A percentile compares a stretch with the other conserved stretches of the same genome.
Conservation (phyloP, 2,797 vertebrate genomes). For the Centroberyx gerrardi region DNA sequence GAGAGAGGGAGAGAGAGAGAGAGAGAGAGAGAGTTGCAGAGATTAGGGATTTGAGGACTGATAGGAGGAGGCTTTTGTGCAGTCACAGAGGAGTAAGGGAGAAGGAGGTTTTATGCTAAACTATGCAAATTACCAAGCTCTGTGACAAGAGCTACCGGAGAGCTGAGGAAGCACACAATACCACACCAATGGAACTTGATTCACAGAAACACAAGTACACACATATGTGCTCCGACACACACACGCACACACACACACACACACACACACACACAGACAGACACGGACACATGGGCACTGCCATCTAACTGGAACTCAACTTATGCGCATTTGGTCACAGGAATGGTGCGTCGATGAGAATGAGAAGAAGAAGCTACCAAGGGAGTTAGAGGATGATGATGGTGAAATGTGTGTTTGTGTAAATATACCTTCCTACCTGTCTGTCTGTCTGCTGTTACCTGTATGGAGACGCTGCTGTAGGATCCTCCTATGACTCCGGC, state of each 20-base stretch:
- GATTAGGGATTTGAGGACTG: constrained; percentile 85
- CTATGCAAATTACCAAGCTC: constrained; percentile 84
- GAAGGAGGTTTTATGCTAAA: constrained; percentile 86
- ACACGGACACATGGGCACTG: constrained; percentile 1
- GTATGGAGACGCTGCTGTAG: constrained; percentile 98
- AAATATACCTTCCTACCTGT: background rate
- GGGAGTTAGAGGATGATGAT: background rate
- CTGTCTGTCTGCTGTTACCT: constrained; percentile 86
- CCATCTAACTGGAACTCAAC: constrained; percentile 26
- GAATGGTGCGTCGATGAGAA: background rate
- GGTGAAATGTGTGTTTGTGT: background rate
- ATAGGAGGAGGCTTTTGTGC: constrained; percentile 84
- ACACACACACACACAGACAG: constrained; percentile 16
- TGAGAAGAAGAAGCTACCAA: background rate
- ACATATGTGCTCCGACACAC: background rate
- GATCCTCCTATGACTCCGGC: constrained; percentile 97
- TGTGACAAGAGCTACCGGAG: constrained; percentile 82
- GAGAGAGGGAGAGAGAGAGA: constrained; percentile 21
- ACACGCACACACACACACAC: background rate
- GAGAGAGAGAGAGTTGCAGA: constrained; percentile 70
- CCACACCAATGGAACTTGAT: constrained; percentile 62
- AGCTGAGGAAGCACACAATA: constrained; percentile 74
- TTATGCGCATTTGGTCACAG: constrained; percentile 8
- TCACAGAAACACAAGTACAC: constrained; percentile 54
- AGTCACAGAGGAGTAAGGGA: constrained; percentile 80